Evolutionary conservation across 2,113 vertebrate species (phyloP).

Genomic region (Rattus norvegicus): DNA sequence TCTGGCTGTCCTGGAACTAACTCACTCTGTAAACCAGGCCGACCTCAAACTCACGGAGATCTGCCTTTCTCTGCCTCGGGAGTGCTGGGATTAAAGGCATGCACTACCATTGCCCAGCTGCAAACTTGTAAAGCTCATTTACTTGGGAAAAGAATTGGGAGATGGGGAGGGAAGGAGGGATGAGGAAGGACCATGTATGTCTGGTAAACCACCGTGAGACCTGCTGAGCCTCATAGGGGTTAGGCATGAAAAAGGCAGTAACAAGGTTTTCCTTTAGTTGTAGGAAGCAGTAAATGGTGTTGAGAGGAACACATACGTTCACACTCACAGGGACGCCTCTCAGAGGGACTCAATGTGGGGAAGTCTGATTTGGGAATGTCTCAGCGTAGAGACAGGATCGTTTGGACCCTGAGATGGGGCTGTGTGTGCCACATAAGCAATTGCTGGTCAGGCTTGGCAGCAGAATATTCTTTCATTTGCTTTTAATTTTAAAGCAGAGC

Average conservation of each 20-base stretch:
- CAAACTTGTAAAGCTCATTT: background rate
- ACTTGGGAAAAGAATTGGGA: too few species aligned
- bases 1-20: too few species aligned
- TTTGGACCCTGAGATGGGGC: background rate
- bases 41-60: too few species aligned
- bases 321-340: background rate
- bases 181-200: background rate
- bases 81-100: too few species aligned
- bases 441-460: too few species aligned
- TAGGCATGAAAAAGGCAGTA: background rate
- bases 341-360: fast-evolving
- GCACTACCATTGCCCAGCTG: too few species aligned
- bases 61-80: too few species aligned
- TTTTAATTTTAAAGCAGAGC: background rate
- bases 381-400: fast-evolving
- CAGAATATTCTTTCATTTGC: too few species aligned
- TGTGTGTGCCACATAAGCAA: fast-evolving
- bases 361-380: too few species aligned
- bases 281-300: slow-evolving; percentile 1
- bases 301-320: too few species aligned
- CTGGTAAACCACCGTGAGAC: background rate
- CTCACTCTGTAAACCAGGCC: too few species aligned
- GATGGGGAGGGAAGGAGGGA: background rate
- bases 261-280: background rate
- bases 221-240: background rate